phyloP scores from a whole-genome alignment of 2,888 invertebrate genomes.

The Calameuta idolon region DNA sequence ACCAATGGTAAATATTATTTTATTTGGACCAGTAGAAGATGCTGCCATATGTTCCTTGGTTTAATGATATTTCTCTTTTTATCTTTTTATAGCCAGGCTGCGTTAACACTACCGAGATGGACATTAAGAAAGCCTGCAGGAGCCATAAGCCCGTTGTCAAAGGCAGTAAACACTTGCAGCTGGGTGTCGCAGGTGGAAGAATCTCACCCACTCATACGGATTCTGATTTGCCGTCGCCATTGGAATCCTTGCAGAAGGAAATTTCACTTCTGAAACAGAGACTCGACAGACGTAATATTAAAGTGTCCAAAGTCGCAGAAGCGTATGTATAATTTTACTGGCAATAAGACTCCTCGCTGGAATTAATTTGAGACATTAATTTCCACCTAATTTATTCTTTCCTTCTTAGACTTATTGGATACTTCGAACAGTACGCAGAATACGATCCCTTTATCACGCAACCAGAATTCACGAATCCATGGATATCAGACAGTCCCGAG shows the following conservation, averaged over 20 bases:
- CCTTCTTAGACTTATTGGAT: slow-evolving; percentile 80
- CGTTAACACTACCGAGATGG: slow-evolving; percentile 98
- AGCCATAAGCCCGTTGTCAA: slow-evolving; percentile 69
- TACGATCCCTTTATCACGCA: slow-evolving; percentile 95
- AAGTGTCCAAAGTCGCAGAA: slow-evolving; percentile 94
- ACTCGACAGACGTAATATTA: slow-evolving; percentile 87
- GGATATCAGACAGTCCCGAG: slow-evolving; percentile 95
- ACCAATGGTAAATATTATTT: slow-evolving; percentile 82
- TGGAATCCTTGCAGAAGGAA: slow-evolving; percentile 76
- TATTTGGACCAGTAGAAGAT: neutral
- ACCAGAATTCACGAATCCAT: slow-evolving; percentile 96
- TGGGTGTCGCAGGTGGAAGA: slow-evolving; percentile 69
- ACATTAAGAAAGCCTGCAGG: slow-evolving; percentile 94
- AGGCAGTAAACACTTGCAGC: slow-evolving; percentile 63
- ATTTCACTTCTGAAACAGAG: slow-evolving; percentile 81
- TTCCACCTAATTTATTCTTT: slow-evolving; percentile 26
- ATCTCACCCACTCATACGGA: slow-evolving; percentile 71
- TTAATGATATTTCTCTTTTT: neutral
- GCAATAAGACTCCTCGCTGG: neutral
- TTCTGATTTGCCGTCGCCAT: slow-evolving; percentile 69
- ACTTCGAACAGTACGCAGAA: slow-evolving; percentile 95
- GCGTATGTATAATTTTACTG: slow-evolving; percentile 75
- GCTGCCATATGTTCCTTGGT: neutral
- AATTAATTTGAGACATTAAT: slow-evolving; percentile 8
- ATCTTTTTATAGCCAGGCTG: slow-evolving; percentile 85